Percentiles rank a stretch among this genome's conserved stretches.
Conservation (phyloP, 2,888 invertebrate genomes). For the Myathropa florea region DNA sequence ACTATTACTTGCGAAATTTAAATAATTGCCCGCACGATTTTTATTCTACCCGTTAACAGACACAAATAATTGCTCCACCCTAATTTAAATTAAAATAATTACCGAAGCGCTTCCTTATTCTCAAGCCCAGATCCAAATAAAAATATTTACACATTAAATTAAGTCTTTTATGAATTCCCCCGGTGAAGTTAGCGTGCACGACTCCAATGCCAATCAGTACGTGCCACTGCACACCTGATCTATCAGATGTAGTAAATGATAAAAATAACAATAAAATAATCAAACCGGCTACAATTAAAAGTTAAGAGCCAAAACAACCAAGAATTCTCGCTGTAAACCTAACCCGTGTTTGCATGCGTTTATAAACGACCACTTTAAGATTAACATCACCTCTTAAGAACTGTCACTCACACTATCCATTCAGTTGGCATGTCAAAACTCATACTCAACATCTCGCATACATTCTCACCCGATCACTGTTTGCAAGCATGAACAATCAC, state of each 20-base stretch:
- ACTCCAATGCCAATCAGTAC: not conserved
- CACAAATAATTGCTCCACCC: not conserved
- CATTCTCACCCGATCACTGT: no score
- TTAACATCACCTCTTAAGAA: not conserved
- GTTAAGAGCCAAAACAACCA: not conserved
- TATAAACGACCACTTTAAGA: not conserved
- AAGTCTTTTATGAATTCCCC: not conserved
- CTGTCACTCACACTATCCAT: not conserved
- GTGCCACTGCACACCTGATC: not conserved
- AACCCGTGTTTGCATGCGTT: not conserved
- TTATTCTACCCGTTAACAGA: not conserved
- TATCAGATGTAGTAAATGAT: not conserved
- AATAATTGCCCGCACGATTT: not conserved
- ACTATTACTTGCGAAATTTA: not conserved
- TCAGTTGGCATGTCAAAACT: not conserved
- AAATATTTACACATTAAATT: not conserved
- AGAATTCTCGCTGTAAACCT: not conserved
- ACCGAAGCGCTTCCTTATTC: not conserved
- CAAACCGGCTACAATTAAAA: not conserved
- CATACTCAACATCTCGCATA: not conserved
- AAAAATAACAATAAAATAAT: not conserved
- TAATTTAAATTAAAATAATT: not conserved
- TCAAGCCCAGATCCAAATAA: not conserved
- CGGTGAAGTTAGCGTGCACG: not conserved
- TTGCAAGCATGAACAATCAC: not conserved